These are phyloP conservation scores for Pachliopta kotzebuea DNA, from an alignment of 2,888 invertebrate genomes.

Conservation along the genomic window DNA sequence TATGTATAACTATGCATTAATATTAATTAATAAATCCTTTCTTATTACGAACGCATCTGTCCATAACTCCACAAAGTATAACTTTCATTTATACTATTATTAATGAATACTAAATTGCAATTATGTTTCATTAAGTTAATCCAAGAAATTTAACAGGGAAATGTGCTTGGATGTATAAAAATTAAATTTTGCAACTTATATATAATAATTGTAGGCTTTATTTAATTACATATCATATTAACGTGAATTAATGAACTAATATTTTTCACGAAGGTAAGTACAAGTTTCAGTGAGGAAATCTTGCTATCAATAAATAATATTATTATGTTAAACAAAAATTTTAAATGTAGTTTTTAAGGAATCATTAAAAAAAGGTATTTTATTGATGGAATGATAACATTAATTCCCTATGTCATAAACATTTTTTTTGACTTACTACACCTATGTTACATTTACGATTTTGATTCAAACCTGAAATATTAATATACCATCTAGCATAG, in stretches of 20 bases:
- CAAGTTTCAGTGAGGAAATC: not conserved
- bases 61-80: not conserved
- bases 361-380: constrained; percentile 5
- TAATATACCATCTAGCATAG: constrained; percentile 55
- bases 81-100: not conserved
- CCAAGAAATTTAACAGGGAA: not conserved
- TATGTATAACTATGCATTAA: not conserved
- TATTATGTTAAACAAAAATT: not conserved
- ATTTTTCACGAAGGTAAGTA: not conserved
- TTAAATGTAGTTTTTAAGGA: not conserved
- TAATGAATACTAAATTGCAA: not conserved
- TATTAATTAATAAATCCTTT: not conserved
- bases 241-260: not conserved
- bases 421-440: constrained; percentile 50
- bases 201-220: too few species aligned
- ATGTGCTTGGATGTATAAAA: not conserved
- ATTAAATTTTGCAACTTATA: not conserved
- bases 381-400: constrained; percentile 52
- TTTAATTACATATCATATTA: too few species aligned
- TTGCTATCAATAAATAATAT: not conserved
- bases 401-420: constrained; percentile 62
- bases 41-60: not conserved
- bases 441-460: constrained; percentile 51
- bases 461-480: constrained; percentile 48
- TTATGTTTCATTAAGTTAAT: not conserved